phyloP scores from a whole-genome alignment of 2,113 vertebrate species.

The Carettochelys insculpta region DNA sequence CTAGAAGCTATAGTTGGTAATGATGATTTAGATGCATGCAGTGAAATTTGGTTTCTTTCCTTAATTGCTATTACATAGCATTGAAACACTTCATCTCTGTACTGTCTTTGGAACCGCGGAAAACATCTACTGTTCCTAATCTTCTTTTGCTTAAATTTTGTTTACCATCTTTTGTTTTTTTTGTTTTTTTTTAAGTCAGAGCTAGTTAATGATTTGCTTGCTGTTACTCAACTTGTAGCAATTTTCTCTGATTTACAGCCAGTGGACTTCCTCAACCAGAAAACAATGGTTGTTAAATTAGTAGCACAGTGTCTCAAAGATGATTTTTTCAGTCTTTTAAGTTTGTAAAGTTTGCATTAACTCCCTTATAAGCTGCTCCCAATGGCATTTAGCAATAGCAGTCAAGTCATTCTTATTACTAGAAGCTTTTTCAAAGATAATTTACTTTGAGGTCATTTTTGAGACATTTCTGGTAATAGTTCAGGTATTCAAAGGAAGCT shows the following conservation, averaged over 20 bases:
- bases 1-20: not conserved
- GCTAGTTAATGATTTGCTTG: not conserved
- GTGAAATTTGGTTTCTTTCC: not conserved
- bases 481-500: slow-evolving; percentile 4
- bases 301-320: slow-evolving; percentile 47
- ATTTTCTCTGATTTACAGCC: slow-evolving; percentile 15
- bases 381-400: slow-evolving; percentile 50
- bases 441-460: slow-evolving; percentile 40
- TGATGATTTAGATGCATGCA: not conserved
- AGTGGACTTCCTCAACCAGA: slow-evolving; percentile 31
- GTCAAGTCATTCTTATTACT: slow-evolving; percentile 37
- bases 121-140: not conserved
- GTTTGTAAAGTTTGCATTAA: slow-evolving; percentile 58
- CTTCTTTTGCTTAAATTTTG: not conserved
- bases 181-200: not conserved
- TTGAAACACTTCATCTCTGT: not conserved
- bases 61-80: not conserved
- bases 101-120: not conserved
- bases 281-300: slow-evolving; percentile 62
- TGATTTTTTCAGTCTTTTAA: slow-evolving; percentile 52
- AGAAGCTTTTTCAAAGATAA: slow-evolving; percentile 30
- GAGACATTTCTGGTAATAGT: not conserved
- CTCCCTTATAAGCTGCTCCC: slow-evolving; percentile 30
- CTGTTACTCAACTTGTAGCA: not conserved
- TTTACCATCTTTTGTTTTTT: not conserved